phyloP scores from a whole-genome alignment of 2,797 vertebrate genomes.

The Scomberomorus guttatus region DNA sequence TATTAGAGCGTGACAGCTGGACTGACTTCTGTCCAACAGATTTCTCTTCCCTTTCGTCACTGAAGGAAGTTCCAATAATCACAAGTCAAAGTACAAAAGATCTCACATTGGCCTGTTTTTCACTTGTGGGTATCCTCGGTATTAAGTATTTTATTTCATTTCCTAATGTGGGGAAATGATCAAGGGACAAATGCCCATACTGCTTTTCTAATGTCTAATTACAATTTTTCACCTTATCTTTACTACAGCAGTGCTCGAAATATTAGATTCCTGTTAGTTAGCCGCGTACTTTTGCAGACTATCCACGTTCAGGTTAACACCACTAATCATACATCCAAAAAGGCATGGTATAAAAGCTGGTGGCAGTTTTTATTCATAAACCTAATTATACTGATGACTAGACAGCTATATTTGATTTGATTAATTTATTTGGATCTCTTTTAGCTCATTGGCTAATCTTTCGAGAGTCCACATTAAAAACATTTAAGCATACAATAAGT shows the following conservation, averaged over 20 bases:
- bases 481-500: too few species aligned
- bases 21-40: constrained; percentile 38
- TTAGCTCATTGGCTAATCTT: too few species aligned
- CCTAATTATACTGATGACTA: too few species aligned
- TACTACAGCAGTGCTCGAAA: not conserved
- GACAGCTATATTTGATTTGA: too few species aligned
- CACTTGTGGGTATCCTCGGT: constrained; percentile 9
- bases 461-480: too few species aligned
- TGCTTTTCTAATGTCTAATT: not conserved
- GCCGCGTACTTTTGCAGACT: not conserved
- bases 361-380: too few species aligned
- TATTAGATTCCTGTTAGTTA: not conserved
- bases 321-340: not conserved
- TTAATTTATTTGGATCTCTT: too few species aligned
- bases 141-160: constrained; percentile 21
- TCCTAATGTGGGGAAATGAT: not conserved
- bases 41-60: constrained; percentile 38
- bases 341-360: not conserved
- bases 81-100: constrained; percentile 37
- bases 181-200: not conserved
- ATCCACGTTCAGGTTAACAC: not conserved
- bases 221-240: not conserved
- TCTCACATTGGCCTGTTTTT: not conserved
- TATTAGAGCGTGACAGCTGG: constrained; percentile 58
- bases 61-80: constrained; percentile 43